A percentile compares a stretch with the other conserved stretches of the same genome.
Conservation (phyloP, 2,113 vertebrate species). For the Anolis carolinensis region DNA sequence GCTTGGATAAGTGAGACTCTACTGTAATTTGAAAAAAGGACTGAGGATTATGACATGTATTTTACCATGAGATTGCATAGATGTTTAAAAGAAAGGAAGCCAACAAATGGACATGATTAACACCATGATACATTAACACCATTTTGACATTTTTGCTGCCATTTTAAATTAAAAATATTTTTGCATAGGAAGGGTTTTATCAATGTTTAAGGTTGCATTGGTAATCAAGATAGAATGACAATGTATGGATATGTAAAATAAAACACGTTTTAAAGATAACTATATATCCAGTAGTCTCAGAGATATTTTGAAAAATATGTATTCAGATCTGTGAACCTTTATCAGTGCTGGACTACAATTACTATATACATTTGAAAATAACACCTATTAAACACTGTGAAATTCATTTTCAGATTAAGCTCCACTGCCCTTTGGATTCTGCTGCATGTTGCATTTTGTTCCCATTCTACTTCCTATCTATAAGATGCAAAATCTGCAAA, state of each 20-base stretch:
- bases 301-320: background rate
- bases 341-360: background rate
- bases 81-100: too few species aligned
- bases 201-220: background rate
- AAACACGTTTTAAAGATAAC: background rate
- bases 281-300: background rate
- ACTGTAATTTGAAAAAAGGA: too few species aligned
- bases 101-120: background rate
- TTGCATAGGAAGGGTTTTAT: background rate
- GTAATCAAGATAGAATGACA: background rate
- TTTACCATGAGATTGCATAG: background rate
- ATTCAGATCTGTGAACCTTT: background rate
- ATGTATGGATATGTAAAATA: background rate
- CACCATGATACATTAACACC: background rate
- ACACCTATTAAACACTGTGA: background rate
- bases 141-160: background rate
- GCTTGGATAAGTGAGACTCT: too few species aligned
- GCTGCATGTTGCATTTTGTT: background rate
- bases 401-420: background rate
- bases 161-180: too few species aligned
- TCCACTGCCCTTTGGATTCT: background rate
- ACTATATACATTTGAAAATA: background rate
- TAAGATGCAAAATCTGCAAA: background rate
- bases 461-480: background rate
- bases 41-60: background rate